phyloP scores from a whole-genome alignment of 2,113 vertebrate genomes.

The human (Homo sapiens) region DNA sequence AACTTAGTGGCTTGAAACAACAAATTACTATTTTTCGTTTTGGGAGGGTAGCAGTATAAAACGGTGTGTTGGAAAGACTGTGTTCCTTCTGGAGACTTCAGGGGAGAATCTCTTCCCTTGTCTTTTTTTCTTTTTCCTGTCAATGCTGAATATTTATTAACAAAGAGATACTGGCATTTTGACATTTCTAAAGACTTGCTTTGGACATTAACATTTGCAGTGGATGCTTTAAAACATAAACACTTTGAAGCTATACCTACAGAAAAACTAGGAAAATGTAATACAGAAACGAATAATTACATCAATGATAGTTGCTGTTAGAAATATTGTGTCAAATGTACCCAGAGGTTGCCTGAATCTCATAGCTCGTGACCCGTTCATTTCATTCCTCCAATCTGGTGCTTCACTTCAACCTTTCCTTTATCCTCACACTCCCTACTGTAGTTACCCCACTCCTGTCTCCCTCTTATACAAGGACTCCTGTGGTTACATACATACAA shows the following conservation, averaged over 20 bases:
- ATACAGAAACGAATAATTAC: constrained; percentile 5
- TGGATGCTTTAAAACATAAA: constrained; percentile 1
- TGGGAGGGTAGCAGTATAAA: neutral
- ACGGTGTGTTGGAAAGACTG: accelerated
- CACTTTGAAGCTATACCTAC: constrained; percentile 21
- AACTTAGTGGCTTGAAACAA: neutral
- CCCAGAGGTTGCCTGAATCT: neutral
- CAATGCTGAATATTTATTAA: constrained; percentile 15
- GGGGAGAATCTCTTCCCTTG: neutral
- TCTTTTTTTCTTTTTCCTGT: neutral
- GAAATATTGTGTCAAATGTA: neutral
- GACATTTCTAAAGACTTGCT: constrained; percentile 30
- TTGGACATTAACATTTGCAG: constrained; percentile 30
- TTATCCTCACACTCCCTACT: no score
- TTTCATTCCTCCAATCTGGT: neutral
- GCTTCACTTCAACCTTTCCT: neutral
- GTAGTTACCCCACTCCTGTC: accelerated
- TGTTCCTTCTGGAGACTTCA: accelerated
- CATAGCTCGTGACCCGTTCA: neutral
- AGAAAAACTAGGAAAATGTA: neutral
- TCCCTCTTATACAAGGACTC: no score
- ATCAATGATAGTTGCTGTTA: constrained; percentile 23
- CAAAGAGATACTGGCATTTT: neutral
- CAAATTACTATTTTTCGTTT: accelerated
- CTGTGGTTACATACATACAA: accelerated